Percentiles rank a stretch among this genome's conserved stretches.
These are phyloP conservation scores for Tursiops truncatus DNA, from an alignment of 2,113 vertebrate species.

Conservation along the genomic window DNA sequence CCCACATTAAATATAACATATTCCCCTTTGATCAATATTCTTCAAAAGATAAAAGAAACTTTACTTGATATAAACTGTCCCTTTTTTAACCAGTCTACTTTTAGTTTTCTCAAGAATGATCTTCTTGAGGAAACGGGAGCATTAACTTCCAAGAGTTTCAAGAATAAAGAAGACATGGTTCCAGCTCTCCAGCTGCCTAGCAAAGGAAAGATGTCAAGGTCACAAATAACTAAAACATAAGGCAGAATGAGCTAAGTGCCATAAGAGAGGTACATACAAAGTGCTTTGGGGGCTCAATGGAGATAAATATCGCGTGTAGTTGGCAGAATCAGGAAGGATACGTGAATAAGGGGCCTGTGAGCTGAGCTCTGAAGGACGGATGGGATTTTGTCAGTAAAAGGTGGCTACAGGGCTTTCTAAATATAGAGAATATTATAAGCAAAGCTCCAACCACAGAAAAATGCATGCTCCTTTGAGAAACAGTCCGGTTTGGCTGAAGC, in stretches of 20 bases:
- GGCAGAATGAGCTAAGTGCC: slow-evolving; percentile 58
- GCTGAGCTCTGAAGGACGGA: slow-evolving; percentile 49
- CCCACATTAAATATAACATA: slow-evolving; percentile 15
- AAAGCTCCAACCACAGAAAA: slow-evolving; percentile 57
- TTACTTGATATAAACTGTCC: not conserved
- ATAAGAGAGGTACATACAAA: slow-evolving; percentile 56
- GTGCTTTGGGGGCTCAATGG: slow-evolving; percentile 48
- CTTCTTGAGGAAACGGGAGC: slow-evolving; percentile 34
- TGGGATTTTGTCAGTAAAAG: slow-evolving; percentile 58
- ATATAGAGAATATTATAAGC: slow-evolving; percentile 50
- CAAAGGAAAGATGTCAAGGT: slow-evolving; percentile 47
- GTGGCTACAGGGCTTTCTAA: slow-evolving; percentile 49
- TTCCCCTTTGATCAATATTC: not conserved
- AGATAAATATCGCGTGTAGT: slow-evolving; percentile 64
- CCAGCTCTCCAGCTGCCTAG: slow-evolving; percentile 43
- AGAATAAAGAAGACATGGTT: slow-evolving; percentile 59
- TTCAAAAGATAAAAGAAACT: slow-evolving; percentile 36
- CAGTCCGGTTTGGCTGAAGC: slow-evolving; percentile 38
- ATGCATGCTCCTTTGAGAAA: slow-evolving; percentile 57
- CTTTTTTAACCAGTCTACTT: not conserved
- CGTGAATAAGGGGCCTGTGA: slow-evolving; percentile 22
- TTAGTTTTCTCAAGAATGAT: slow-evolving; percentile 1
- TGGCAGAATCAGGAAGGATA: slow-evolving; percentile 60
- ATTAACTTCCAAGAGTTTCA: slow-evolving; percentile 44
- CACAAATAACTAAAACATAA: slow-evolving; percentile 71